Evolutionary conservation across 2,888 invertebrate genomes (phyloP), one percentile per base, ranked within the genome.

Genomic region (Amphiduros pacificus): DNA sequence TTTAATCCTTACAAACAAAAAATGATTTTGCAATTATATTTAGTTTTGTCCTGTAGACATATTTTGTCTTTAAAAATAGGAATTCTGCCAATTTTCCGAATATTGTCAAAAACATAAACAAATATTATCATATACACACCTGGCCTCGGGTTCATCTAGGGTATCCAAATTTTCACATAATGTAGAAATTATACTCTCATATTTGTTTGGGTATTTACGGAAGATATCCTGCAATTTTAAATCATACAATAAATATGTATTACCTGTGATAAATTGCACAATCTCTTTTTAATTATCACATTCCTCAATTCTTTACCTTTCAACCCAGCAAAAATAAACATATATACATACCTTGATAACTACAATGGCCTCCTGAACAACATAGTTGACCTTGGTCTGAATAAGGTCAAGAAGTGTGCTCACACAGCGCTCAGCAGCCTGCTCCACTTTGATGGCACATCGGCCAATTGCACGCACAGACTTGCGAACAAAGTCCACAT

Each of bases 321-420:
- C n/a, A n/a, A n/a, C n/a, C n/a, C n/a, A n/a, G n/a, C n/a, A n/a
- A n/a, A n/a, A n/a, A n/a, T n/a, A n/a, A n/a, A n/a, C n/a, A n/a
- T n/a, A n/a, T n/a, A n/a, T n/a, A n/a, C n/a, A n/a, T 52, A 77
- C 82, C 85, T 99, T 99, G 78, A 99, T 99, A 26, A 99, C 99
- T 14, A 99, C 99, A 67, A 99, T 97, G 0, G 99, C 99, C 82
- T 99, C 99, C 83, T 99, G 99, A 0, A 99, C 99, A 20, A 99
- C 99, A 81, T 99, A 99, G 86, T 99, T 99, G 71, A 90, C 98
- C 86, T 99, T 99, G 0, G 99, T 99, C 84, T 99, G 98, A 78
- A 99, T 99, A 60, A 99, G 87, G 82, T 99, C 99, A 26, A 99
- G 85, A 9, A 99, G 86, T 0, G 99, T 99, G 3, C 96, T 94